Percentiles rank a stretch among this genome's conserved stretches.
These are phyloP conservation scores for Plebejus argus DNA, from an alignment of 2,888 invertebrate genomes.

Conservation along the genomic window DNA sequence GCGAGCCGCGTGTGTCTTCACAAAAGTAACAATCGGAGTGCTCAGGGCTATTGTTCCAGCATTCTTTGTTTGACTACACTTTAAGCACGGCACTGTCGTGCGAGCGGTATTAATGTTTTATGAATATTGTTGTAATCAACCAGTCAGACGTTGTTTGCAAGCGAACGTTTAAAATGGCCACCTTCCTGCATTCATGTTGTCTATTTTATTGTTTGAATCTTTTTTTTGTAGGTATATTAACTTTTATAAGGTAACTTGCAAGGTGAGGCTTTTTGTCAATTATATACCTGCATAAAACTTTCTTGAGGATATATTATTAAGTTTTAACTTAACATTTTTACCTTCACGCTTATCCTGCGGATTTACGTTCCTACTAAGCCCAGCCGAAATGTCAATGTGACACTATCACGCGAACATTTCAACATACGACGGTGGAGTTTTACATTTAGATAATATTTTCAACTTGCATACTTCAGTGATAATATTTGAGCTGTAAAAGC, in stretches of 20 bases:
- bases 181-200: not conserved
- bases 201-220: not conserved
- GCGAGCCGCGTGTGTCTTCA: constrained; percentile 31
- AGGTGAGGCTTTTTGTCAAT: not conserved
- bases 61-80: constrained; percentile 34
- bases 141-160: constrained; percentile 14
- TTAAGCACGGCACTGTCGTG: constrained; percentile 33
- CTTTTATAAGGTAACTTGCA: not conserved
- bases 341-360: not conserved
- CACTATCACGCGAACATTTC: constrained; percentile 2
- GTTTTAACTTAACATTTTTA: not conserved
- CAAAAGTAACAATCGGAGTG: constrained; percentile 35
- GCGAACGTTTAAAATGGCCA: constrained; percentile 11
- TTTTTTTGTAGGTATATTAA: not conserved
- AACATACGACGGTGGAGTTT: not conserved
- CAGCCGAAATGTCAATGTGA: not conserved
- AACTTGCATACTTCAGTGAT: not conserved
- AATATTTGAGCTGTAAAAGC: not conserved
- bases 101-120: constrained; percentile 21
- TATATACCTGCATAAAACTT: not conserved
- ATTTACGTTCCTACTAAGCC: not conserved
- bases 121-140: constrained; percentile 25
- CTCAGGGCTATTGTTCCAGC: constrained; percentile 40
- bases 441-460: constrained; percentile 5
- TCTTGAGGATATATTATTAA: not conserved